Evolutionary conservation across 2,888 invertebrate species (phyloP), one percentile per base, ranked within the genome.

Genomic region (Catocala nupta): DNA sequence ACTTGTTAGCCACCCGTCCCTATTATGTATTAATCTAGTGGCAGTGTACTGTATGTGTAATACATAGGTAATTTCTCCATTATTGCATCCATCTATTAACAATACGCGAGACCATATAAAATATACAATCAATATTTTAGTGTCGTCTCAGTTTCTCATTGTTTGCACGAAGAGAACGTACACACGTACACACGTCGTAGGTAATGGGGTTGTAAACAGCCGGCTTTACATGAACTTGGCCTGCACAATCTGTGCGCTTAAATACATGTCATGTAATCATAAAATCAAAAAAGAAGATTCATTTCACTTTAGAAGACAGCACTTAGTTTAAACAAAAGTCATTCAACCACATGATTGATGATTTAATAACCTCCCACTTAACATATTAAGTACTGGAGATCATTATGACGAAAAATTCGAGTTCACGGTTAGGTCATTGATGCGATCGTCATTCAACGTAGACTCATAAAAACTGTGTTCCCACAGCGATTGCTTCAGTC

Each of bases 301-400:
- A 66, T 68, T 73, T 69, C 63, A 69, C 67, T 68, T 56, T 61
- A 60, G 68, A 54, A 64, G 63, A 45, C 36, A 57, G 55, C 57
- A 48, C 33, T 55, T 34, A 34, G 34, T 65, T 68, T 66, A 56
- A 45, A 39, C 58, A 63, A 51, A 66, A 78, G 80, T 79, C 77
- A 77, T 77, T 79, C 69, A 79, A 77, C 77, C 63, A 48, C 54
- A 55, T 70, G 66, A 77, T 76, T 68, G 68, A 73, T 79, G 62
- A 69, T 68, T 62, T 68, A 71, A 73, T 73, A 76, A 76, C 69
- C 79, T 78, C 66, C 69, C 71, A 77, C 65, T 68, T 65, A 69
- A 53, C 52, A 60, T 61, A 66, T 53, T 58, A 65, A 55, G 62
- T 67, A 61, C 60, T 55, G 56, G 57, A 61, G 68, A 71, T 67